phyloP scores from a whole-genome alignment of 2,888 invertebrate species.

The Drosophila lacicola region DNA sequence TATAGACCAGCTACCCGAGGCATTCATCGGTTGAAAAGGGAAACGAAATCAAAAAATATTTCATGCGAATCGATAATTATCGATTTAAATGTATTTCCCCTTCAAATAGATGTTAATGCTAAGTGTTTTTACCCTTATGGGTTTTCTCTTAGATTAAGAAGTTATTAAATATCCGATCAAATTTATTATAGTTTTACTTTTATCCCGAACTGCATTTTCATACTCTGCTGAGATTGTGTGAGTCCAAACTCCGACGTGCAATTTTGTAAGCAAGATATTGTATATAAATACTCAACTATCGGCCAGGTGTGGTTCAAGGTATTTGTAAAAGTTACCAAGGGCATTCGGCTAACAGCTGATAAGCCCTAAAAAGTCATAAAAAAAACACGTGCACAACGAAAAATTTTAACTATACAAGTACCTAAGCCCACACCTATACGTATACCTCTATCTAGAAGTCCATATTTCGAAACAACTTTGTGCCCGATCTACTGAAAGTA shows the following conservation, averaged over 20 bases:
- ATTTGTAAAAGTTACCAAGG: not conserved
- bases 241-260: not conserved
- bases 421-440: not conserved
- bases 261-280: not conserved
- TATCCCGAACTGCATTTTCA: not conserved
- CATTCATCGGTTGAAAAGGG: not conserved
- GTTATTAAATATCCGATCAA: not conserved
- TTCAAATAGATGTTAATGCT: not conserved
- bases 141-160: too few relatives aligned
- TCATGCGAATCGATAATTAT: not conserved
- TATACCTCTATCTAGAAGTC: not conserved
- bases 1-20: not conserved
- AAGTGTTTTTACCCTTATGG: not conserved
- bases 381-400: not conserved
- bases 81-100: not conserved
- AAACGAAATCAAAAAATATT: not conserved
- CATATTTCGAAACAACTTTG: too few relatives aligned
- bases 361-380: conserved; percentile 1
- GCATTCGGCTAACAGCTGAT: conserved; percentile 1
- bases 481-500: too few relatives aligned
- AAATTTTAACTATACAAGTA: not conserved
- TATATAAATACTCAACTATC: too few relatives aligned
- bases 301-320: conserved; percentile 24
- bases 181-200: not conserved
- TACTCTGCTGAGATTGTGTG: too few relatives aligned